Percentiles rank a stretch among this genome's conserved stretches.
These are phyloP conservation scores for Lasioglossum calceatum DNA, from an alignment of 2,888 invertebrate species.

Conservation along the genomic window DNA sequence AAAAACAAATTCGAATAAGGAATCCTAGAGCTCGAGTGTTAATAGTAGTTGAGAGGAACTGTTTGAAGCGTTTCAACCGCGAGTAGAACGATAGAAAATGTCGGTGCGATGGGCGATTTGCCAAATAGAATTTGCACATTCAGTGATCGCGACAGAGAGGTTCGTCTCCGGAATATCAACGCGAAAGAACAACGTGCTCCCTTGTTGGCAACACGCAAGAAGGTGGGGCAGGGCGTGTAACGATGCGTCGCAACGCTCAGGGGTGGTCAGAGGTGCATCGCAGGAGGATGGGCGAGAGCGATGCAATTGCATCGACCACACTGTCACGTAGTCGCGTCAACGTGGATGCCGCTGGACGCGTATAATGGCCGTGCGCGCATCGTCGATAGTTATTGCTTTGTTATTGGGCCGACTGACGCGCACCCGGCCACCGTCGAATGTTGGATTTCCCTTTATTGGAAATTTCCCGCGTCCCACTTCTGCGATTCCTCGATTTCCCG, in stretches of 20 bases:
- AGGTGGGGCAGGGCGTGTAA: slow-evolving; percentile 27
- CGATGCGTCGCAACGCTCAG: slow-evolving; percentile 34
- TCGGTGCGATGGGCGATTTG: slow-evolving; percentile 49
- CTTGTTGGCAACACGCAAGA: slow-evolving; percentile 50
- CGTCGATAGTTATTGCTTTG: slow-evolving; percentile 74
- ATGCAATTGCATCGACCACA: slow-evolving; percentile 61
- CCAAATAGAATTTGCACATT: slow-evolving; percentile 62
- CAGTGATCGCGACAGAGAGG: slow-evolving; percentile 63
- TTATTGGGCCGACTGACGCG: slow-evolving; percentile 68
- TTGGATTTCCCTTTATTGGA: slow-evolving; percentile 73
- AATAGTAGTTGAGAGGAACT: too few relatives aligned
- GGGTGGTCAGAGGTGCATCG: neutral
- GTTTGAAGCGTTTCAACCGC: neutral
- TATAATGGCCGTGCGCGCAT: slow-evolving; percentile 67
- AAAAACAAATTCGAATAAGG: neutral
- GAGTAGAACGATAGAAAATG: neutral
- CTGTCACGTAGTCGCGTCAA: slow-evolving; percentile 66
- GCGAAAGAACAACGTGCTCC: slow-evolving; percentile 54
- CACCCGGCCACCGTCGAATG: slow-evolving; percentile 55
- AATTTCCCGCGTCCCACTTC: slow-evolving; percentile 71
- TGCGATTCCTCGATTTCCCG: slow-evolving; percentile 66
- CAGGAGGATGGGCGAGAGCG: slow-evolving; percentile 13
- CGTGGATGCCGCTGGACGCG: slow-evolving; percentile 54
- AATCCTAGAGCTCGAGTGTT: neutral
- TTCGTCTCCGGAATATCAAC: slow-evolving; percentile 59